These are phyloP conservation scores for Nomada ruficornis DNA, from an alignment of 2,888 invertebrate species.

Conservation along the genomic window DNA sequence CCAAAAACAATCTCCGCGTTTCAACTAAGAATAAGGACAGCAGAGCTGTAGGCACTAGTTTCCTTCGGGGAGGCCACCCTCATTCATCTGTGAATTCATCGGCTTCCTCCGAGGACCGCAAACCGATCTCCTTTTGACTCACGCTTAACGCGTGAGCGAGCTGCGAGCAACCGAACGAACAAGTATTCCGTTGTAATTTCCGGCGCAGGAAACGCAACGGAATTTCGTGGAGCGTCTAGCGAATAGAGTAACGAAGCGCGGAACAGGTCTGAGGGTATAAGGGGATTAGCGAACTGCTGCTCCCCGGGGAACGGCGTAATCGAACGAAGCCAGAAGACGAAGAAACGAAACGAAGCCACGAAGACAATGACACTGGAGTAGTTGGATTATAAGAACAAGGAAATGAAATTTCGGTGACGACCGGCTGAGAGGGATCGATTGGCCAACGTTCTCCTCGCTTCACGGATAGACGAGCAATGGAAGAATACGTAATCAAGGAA, in stretches of 20 bases:
- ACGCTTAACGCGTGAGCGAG: slow-evolving; percentile 10
- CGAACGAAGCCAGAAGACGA: slow-evolving; percentile 52
- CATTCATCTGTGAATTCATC: background rate
- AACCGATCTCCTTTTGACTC: background rate
- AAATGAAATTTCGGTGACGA: slow-evolving; percentile 54
- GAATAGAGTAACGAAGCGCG: slow-evolving; percentile 7
- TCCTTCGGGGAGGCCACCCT: background rate
- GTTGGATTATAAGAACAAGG: slow-evolving; percentile 55
- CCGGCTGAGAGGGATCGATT: slow-evolving; percentile 49
- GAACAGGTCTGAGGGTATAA: background rate
- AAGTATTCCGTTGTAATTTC: slow-evolving; percentile 63
- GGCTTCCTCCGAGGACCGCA: slow-evolving; percentile 6
- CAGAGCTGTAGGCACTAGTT: background rate
- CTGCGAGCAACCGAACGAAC: slow-evolving; percentile 7
- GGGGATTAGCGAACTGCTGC: slow-evolving; percentile 44
- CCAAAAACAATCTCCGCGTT: slow-evolving; percentile 5
- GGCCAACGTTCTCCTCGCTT: slow-evolving; percentile 9
- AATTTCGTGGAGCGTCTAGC: slow-evolving; percentile 53
- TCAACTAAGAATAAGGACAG: background rate
- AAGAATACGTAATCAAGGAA: slow-evolving; percentile 42
- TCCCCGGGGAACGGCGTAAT: slow-evolving; percentile 40
- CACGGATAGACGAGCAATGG: background rate
- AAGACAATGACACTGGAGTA: slow-evolving; percentile 53
- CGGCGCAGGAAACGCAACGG: slow-evolving; percentile 52
- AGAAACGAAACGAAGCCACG: slow-evolving; percentile 42